These are phyloP conservation scores for Sarcophaga subvicina DNA, from an alignment of 2,888 invertebrate species.

Conservation along the genomic window DNA sequence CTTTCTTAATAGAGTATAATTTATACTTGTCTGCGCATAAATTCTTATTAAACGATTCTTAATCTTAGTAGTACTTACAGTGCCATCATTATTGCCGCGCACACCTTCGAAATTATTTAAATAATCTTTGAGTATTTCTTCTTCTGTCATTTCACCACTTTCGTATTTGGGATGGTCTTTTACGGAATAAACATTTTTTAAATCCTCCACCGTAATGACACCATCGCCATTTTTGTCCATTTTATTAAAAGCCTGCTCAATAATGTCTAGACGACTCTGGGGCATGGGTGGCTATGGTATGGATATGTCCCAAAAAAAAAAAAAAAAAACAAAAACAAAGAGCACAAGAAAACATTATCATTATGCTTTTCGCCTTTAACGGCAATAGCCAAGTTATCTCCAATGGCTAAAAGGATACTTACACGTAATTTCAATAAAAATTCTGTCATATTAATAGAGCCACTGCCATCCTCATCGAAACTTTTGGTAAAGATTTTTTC, in stretches of 20 bases:
- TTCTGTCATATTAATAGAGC: constrained; percentile 93
- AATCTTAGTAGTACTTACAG: constrained; percentile 82
- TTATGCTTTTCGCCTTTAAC: too few relatives aligned
- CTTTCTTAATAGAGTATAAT: too few relatives aligned
- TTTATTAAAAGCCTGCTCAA: constrained; percentile 92
- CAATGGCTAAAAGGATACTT: constrained; percentile 76
- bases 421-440: constrained; percentile 92
- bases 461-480: constrained; percentile 92
- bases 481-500: constrained; percentile 54
- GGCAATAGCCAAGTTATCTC: too few relatives aligned
- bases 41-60: too few relatives aligned
- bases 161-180: constrained; percentile 91
- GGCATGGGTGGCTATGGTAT: constrained; percentile 90
- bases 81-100: constrained; percentile 85
- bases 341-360: constrained; percentile 15
- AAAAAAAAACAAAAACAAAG: background rate
- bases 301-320: background rate
- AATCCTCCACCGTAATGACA: constrained; percentile 88
- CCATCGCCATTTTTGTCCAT: constrained; percentile 95
- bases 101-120: constrained; percentile 92
- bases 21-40: too few relatives aligned
- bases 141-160: constrained; percentile 93
- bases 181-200: constrained; percentile 90
- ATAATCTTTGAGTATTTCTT: constrained; percentile 90
- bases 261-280: constrained; percentile 87